Percentiles rank a stretch among this genome's conserved stretches.
phyloP scores from a whole-genome alignment of 2,113 vertebrate species.

The Microtus pennsylvanicus region DNA sequence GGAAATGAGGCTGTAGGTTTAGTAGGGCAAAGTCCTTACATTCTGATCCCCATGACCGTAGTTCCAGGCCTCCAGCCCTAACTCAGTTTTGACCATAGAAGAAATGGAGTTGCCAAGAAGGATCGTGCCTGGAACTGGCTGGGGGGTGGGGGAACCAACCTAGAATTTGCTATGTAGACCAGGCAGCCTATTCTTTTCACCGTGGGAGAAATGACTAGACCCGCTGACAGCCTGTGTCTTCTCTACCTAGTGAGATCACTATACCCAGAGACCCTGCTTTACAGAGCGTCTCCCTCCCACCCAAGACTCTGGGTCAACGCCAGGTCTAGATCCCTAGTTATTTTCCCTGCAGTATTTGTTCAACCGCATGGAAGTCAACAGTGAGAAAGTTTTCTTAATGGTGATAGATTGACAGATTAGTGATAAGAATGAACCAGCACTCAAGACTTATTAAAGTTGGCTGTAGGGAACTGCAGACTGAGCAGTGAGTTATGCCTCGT shows the following conservation, averaged over 20 bases:
- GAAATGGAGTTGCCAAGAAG: background rate
- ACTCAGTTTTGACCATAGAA: background rate
- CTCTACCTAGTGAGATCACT: background rate
- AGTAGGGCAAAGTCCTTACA: background rate
- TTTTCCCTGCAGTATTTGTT: fast-evolving
- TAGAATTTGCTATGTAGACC: background rate
- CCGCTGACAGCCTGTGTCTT: background rate
- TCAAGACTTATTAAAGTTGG: background rate
- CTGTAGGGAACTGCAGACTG: background rate
- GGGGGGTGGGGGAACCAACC: background rate
- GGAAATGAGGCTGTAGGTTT: background rate
- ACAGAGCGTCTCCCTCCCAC: background rate
- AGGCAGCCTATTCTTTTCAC: background rate
- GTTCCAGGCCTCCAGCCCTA: background rate
- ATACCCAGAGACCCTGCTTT: background rate
- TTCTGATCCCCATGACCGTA: background rate
- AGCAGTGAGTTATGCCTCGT: background rate
- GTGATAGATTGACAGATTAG: fast-evolving
- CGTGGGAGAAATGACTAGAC: background rate
- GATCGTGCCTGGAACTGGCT: background rate
- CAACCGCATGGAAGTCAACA: background rate
- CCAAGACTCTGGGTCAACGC: background rate
- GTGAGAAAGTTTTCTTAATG: too few relatives aligned
- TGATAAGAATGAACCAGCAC: background rate
- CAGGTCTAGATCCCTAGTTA: background rate